Percentiles rank a stretch among this genome's conserved stretches.
Conservation (phyloP, 2,113 vertebrate species). For the Chionomys nivalis region DNA sequence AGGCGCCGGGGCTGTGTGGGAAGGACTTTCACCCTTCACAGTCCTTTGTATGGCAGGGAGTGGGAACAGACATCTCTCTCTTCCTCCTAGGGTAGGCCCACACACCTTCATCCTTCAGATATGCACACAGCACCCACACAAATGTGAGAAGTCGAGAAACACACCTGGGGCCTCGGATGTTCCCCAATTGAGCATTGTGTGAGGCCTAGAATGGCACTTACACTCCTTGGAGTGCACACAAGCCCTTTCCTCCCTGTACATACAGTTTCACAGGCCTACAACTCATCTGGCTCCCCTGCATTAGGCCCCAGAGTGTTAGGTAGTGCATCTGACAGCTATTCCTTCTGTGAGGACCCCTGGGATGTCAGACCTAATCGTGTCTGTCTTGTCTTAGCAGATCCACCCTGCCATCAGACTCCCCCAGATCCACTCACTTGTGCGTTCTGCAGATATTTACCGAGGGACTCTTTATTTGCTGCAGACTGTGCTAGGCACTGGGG, state of each 20-base stretch:
- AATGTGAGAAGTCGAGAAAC: not conserved
- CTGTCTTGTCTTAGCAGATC: not conserved
- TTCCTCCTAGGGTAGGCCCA: not conserved
- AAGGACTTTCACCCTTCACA: conserved; percentile 43
- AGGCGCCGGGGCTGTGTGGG: conserved; percentile 41
- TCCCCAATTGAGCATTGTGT: not conserved
- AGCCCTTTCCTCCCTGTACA: not conserved
- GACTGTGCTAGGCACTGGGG: not conserved
- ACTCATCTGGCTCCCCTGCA: not conserved
- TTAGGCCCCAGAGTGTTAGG: not conserved
- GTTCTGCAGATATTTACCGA: not conserved
- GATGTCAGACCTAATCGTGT: not conserved
- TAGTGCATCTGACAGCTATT: not conserved
- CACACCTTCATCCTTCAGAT: not conserved
- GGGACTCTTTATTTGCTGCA: not conserved
- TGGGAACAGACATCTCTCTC: conserved; percentile 21
- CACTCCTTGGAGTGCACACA: not conserved
- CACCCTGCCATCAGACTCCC: not conserved
- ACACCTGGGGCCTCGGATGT: too few species aligned
- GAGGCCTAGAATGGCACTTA: not conserved
- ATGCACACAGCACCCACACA: not conserved
- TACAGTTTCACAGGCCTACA: not conserved
- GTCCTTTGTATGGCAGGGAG: not conserved
- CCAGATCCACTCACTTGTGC: not conserved
- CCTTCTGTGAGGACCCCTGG: not conserved